These are phyloP conservation scores for Scatophagus argus DNA, from an alignment of 2,113 vertebrate genomes.

Conservation along the genomic window DNA sequence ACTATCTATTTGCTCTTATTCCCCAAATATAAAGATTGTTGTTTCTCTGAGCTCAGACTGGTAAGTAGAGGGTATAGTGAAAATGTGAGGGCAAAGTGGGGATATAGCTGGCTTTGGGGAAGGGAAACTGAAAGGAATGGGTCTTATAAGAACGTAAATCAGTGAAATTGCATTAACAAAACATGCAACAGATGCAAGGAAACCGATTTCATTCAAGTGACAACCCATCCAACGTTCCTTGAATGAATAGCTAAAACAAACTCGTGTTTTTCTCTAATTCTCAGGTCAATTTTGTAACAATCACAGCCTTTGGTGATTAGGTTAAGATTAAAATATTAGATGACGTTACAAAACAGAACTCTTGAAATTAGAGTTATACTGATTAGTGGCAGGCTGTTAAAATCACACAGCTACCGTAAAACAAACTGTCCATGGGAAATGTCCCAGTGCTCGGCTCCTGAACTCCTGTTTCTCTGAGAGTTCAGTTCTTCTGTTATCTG, in stretches of 20 bases:
- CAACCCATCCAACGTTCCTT: constrained; percentile 51
- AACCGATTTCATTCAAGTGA: constrained; percentile 48
- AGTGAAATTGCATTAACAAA: constrained; percentile 52
- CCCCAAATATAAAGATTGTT: not conserved
- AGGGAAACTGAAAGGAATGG: constrained; percentile 57
- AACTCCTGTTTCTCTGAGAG: constrained; percentile 40
- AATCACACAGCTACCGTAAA: constrained; percentile 42
- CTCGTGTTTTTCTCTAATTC: not conserved
- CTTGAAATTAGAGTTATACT: constrained; percentile 36
- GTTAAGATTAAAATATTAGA: constrained; percentile 44
- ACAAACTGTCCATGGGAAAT: constrained; percentile 28
- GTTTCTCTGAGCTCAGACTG: constrained; percentile 70
- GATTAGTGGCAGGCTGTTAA: constrained; percentile 52
- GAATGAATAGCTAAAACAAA: constrained; percentile 15
- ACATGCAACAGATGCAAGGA: constrained; percentile 70
- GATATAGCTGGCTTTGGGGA: constrained; percentile 48
- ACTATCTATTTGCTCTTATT: constrained; percentile 1
- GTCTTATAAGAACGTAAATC: constrained; percentile 60
- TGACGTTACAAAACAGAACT: constrained; percentile 50
- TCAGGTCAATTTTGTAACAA: constrained; percentile 1
- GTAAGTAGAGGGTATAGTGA: constrained; percentile 61
- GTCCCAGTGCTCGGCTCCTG: constrained; percentile 54
- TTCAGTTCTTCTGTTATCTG: constrained; percentile 68
- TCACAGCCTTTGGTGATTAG: constrained; percentile 30
- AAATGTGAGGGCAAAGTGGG: constrained; percentile 54